phyloP scores from a whole-genome alignment of 2,888 invertebrate species.

The Autographa gamma region DNA sequence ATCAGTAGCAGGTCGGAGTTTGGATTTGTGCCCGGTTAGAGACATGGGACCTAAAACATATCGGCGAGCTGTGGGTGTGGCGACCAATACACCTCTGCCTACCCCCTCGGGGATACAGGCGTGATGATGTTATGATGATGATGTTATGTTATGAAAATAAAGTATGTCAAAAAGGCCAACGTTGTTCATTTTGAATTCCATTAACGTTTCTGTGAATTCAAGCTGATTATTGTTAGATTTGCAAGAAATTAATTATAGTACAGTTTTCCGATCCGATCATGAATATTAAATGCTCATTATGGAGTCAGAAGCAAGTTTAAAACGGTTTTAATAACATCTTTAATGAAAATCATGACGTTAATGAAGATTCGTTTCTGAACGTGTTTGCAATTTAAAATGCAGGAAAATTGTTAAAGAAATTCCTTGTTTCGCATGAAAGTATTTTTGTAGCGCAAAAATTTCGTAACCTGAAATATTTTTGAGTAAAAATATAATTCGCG shows the following conservation, averaged over 20 bases:
- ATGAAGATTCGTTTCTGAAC: constrained; percentile 25
- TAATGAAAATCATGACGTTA: constrained; percentile 41
- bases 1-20: too few relatives aligned
- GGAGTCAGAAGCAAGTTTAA: constrained; percentile 21
- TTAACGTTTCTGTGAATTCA: neutral
- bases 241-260: neutral
- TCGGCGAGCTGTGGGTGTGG: too few relatives aligned
- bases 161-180: neutral
- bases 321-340: constrained; percentile 24
- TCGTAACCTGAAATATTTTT: too few relatives aligned
- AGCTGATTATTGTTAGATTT: neutral
- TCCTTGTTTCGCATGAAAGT: neutral
- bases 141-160: too few relatives aligned
- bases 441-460: neutral
- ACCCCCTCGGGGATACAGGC: too few relatives aligned
- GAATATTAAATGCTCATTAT: constrained; percentile 44
- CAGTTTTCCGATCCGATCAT: constrained; percentile 25
- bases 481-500: too few relatives aligned
- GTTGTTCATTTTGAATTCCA: neutral
- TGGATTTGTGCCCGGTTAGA: too few relatives aligned
- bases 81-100: too few relatives aligned
- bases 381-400: constrained; percentile 8
- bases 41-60: too few relatives aligned
- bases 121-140: too few relatives aligned
- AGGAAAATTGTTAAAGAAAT: neutral